Evolutionary conservation across 2,888 invertebrate genomes (phyloP), one percentile per base, ranked within the genome.

Genomic region (Calliphora vomitoria): DNA sequence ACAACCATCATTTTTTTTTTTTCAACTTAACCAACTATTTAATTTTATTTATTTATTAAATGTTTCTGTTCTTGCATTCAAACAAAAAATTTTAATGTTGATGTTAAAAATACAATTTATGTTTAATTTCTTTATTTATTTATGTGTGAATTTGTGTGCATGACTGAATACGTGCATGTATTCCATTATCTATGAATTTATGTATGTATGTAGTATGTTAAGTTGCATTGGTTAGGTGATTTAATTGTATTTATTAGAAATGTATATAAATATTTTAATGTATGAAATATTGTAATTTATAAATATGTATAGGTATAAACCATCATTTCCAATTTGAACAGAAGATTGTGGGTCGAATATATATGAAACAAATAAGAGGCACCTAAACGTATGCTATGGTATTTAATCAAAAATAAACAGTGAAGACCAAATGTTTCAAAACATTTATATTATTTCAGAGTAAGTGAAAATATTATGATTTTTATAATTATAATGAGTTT

Each of bases 1-100:
- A 85, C 74, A 74, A 60, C 8, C 0, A n/a, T 11, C 1, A 47
- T 53, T 58, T 13, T 31, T 47, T 47, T 55, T 64, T 78, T 71
- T 71, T 85, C 25, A 85, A 85, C 85, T 80, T 85, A 85, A 85
- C 80, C 85, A 80, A 85, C 75, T 85, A 85, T 85, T 75, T 85
- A 53, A 85, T 62, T 85, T 55, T 64, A 18, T 62, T 75, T 71
- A 13, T 44, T 64, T 64, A 47, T 75, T 75, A 80, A 79, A 74
- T 44, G n/a, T 75, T 74, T 80, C 18, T 62, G n/a, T 79, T n/a
- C 62, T 74, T 69, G 55, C 25, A 44, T 66, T 80, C 53, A 69
- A 85, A 83, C 71, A 83, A 62, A 69, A 76, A 62, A 55, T 58
- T 68, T 58, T 62, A 62, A 44, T 50, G 8, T 31, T 47, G 41